Evolutionary conservation across 2,113 vertebrate species (phyloP).

Genomic region (Percina caprodes): DNA sequence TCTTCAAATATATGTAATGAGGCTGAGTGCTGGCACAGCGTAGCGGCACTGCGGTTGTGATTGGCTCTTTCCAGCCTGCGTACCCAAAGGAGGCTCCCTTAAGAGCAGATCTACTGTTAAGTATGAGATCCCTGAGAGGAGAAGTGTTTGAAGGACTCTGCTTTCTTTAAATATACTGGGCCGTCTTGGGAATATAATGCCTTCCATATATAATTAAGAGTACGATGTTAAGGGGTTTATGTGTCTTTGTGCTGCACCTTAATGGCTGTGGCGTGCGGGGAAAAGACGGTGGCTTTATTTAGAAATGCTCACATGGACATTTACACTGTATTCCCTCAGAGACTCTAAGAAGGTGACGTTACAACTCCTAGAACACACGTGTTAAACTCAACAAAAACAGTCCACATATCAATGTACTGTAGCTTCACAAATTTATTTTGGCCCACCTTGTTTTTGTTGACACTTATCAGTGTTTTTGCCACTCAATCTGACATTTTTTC

Average conservation of each 20-base stretch:
- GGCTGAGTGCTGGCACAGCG: slow-evolving; percentile 39
- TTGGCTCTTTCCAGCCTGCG: slow-evolving; percentile 65
- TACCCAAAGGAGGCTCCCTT: slow-evolving; percentile 74
- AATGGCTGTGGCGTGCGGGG: slow-evolving; percentile 36
- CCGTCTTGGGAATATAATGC: slow-evolving; percentile 78
- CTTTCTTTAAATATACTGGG: slow-evolving; percentile 79
- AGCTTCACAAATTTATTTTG: too few relatives aligned
- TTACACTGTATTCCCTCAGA: slow-evolving; percentile 55
- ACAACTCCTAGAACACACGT: background rate
- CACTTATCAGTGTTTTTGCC: too few relatives aligned
- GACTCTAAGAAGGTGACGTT: background rate
- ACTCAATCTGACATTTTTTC: too few relatives aligned
- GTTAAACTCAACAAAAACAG: too few relatives aligned
- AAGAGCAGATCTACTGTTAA: slow-evolving; percentile 81
- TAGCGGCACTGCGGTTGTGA: slow-evolving; percentile 35
- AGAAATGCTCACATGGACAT: slow-evolving; percentile 45
- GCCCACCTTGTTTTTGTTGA: too few relatives aligned
- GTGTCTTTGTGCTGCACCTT: slow-evolving; percentile 75
- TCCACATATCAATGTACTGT: too few relatives aligned
- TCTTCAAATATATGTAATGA: slow-evolving; percentile 70
- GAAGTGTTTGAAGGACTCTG: slow-evolving; percentile 76
- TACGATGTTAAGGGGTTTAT: slow-evolving; percentile 62
- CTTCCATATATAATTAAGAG: slow-evolving; percentile 83
- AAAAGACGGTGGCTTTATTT: slow-evolving; percentile 54
- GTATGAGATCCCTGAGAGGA: slow-evolving; percentile 80